These are phyloP conservation scores for Microcebus ravelobensis DNA, from an alignment of 2,113 vertebrate genomes.

Conservation along the genomic window DNA sequence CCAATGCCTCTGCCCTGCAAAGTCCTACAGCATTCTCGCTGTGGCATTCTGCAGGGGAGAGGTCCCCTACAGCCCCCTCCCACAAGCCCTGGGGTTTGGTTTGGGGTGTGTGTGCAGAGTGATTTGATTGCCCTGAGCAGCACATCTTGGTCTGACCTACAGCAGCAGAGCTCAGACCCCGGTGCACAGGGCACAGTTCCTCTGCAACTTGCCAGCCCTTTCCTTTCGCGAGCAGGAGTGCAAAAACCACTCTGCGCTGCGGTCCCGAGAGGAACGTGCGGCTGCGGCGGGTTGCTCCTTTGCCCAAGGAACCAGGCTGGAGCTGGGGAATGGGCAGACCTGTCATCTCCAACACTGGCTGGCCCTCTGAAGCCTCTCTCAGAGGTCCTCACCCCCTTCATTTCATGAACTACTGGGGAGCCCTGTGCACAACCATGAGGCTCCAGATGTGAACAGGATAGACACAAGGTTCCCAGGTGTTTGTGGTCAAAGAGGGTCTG, in stretches of 20 bases:
- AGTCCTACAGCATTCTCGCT: neutral
- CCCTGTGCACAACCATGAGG: neutral
- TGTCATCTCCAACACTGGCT: neutral
- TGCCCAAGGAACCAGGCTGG: accelerated
- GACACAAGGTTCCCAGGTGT: neutral
- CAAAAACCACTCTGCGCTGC: no score
- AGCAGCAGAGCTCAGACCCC: no score
- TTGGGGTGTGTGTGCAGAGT: neutral
- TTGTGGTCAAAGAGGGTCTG: neutral
- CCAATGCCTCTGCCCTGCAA: neutral
- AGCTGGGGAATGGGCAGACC: neutral
- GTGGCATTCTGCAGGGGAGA: no score
- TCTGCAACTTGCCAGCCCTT: neutral
- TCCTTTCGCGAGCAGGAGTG: accelerated
- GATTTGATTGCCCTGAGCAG: accelerated
- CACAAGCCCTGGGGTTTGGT: neutral
- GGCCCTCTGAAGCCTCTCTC: neutral
- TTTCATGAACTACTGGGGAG: neutral
- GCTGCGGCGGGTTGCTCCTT: neutral
- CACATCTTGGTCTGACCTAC: no score
- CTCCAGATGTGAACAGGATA: neutral
- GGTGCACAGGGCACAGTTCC: neutral
- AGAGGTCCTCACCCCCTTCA: neutral
- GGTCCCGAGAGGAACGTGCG: neutral
- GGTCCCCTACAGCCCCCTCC: no score